These are phyloP conservation scores for Lacerta viridis DNA, from an alignment of 2,797 vertebrate species.

Conservation along the genomic window DNA sequence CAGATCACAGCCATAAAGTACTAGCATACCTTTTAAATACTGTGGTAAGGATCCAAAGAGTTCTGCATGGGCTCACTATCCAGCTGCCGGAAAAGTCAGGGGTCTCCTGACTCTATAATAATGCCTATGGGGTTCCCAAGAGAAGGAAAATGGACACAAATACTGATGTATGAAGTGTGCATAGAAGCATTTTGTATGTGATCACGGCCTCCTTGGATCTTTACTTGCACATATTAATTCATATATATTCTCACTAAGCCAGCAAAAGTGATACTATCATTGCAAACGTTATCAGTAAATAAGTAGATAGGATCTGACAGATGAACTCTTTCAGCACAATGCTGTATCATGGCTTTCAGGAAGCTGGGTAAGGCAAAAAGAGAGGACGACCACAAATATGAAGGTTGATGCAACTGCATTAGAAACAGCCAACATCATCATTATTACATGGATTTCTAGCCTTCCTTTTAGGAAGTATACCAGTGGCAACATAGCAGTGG, in stretches of 20 bases:
- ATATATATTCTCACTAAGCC: not conserved
- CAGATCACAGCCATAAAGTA: not conserved
- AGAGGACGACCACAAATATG: not conserved
- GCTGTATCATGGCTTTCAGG: too few species aligned
- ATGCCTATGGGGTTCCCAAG: not conserved
- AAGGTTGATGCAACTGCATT: not conserved
- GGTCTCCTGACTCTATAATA: not conserved
- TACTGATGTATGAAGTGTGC: not conserved
- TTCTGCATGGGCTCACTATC: not conserved
- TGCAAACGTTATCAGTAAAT: not conserved
- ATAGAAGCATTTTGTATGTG: not conserved
- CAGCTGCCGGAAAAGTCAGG: too few species aligned
- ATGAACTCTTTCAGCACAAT: not conserved
- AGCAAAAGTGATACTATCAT: not conserved
- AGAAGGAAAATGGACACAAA: not conserved
- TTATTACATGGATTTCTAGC: too few species aligned
- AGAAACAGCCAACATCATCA: not conserved
- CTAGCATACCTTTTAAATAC: slow-evolving; percentile 16
- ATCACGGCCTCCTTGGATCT: not conserved
- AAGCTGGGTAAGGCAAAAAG: not conserved
- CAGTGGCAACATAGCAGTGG: not conserved
- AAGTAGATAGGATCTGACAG: not conserved
- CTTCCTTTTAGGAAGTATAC: too few species aligned
- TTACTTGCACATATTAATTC: not conserved
- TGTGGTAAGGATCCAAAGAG: not conserved